A percentile compares a stretch with the other conserved stretches of the same genome.
Evolutionary conservation across 2,888 invertebrate genomes (phyloP).

Genomic region (Drosophila niveifrons): DNA sequence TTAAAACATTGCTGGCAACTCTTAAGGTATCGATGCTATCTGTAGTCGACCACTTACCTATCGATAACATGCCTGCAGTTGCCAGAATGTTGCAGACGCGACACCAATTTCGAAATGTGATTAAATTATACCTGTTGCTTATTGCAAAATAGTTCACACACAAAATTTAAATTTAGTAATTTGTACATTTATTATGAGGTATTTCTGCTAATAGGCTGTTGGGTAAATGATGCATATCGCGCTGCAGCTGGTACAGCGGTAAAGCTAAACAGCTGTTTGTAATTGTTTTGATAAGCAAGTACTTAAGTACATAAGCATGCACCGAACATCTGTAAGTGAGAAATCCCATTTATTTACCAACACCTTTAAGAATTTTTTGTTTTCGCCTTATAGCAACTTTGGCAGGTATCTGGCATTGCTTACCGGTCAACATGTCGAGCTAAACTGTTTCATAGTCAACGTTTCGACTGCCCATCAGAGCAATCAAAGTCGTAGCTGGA

Average conservation of each 20-base stretch:
- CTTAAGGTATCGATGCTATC: constrained; percentile 3
- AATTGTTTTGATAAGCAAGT: constrained; percentile 8
- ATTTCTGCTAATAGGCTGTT: neutral
- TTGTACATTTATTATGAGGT: neutral
- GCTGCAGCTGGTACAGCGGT: neutral
- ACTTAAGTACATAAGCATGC: constrained; percentile 26
- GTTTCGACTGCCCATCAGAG: neutral
- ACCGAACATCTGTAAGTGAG: constrained; percentile 32
- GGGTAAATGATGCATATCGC: neutral
- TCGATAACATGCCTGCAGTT: constrained; percentile 13
- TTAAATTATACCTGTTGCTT: constrained; percentile 17
- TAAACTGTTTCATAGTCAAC: constrained; percentile 36
- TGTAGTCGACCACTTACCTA: constrained; percentile 1
- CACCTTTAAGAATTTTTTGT: neutral
- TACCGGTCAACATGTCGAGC: neutral
- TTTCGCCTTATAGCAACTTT: constrained; percentile 13
- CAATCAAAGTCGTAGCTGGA: constrained; percentile 10
- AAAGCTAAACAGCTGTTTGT: constrained; percentile 41
- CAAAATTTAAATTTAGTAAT: neutral
- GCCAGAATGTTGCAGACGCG: constrained; percentile 6
- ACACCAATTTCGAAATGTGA: neutral
- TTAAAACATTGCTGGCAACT: neutral
- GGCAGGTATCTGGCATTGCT: constrained; percentile 1
- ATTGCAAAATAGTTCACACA: neutral
- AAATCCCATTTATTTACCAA: neutral